Percentiles rank a stretch among this genome's conserved stretches.
Evolutionary conservation across 2,888 invertebrate genomes (phyloP).

Genomic region (Tineola bisselliella): DNA sequence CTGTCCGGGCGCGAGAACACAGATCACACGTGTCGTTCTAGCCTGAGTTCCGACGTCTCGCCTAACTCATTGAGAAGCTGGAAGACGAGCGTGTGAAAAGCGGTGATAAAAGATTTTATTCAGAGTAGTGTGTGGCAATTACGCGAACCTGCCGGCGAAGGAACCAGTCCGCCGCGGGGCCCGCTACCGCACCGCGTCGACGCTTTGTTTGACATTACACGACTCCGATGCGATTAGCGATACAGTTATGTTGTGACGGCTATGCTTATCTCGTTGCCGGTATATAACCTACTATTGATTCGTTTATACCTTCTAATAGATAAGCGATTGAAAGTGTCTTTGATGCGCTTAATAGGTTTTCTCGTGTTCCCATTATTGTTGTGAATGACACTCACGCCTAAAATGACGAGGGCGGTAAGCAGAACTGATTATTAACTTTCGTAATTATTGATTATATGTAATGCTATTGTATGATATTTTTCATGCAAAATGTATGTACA

Average conservation of each 20-base stretch:
- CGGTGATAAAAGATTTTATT: slow-evolving; percentile 41
- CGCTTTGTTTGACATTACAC: slow-evolving; percentile 33
- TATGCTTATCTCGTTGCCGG: slow-evolving; percentile 32
- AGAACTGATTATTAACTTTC: background rate
- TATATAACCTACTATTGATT: slow-evolving; percentile 7
- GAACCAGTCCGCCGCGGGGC: slow-evolving; percentile 24
- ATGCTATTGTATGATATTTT: background rate
- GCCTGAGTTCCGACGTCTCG: background rate
- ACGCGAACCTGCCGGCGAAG: slow-evolving; percentile 30
- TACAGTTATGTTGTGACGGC: slow-evolving; percentile 57
- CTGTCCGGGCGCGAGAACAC: slow-evolving; percentile 14
- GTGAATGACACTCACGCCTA: slow-evolving; percentile 21
- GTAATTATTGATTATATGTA: no score
- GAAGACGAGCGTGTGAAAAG: slow-evolving; percentile 49
- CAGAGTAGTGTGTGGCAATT: slow-evolving; percentile 26
- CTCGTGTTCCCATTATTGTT: slow-evolving; percentile 18
- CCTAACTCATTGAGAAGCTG: slow-evolving; percentile 7
- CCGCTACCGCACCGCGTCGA: slow-evolving; percentile 32
- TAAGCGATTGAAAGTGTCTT: background rate
- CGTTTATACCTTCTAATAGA: slow-evolving; percentile 6
- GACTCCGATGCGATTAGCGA: slow-evolving; percentile 53
- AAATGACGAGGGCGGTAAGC: no score
- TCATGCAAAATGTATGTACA: background rate
- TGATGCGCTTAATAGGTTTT: background rate
- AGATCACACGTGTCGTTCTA: background rate